Conservation (phyloP, 2,113 vertebrate species). For the Pollimyrus isidori region DNA sequence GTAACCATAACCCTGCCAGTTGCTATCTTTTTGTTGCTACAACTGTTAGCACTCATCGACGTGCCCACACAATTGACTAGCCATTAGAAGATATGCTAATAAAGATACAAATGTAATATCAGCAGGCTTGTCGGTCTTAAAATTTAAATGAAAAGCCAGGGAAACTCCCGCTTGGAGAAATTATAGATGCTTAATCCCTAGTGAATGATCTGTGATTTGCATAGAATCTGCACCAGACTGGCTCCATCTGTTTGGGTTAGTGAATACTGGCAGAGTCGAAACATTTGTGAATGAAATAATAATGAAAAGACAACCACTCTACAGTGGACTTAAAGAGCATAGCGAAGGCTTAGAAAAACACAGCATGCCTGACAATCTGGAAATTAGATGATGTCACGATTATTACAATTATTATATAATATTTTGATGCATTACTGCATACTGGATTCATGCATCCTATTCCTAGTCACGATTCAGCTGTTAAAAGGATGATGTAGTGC, state of each 20-base stretch:
- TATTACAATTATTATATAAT: neutral
- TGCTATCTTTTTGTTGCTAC: neutral
- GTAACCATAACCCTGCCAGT: neutral
- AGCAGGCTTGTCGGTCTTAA: conserved; percentile 15
- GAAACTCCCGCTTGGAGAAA: conserved; percentile 55
- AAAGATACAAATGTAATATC: conserved; percentile 10
- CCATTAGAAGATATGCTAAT: conserved; percentile 4
- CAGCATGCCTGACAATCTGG: neutral
- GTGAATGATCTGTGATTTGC: conserved; percentile 61
- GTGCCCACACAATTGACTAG: neutral
- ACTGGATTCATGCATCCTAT: neutral
- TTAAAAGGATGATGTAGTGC: neutral
- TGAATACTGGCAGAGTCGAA: conserved; percentile 58
- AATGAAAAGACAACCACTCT: conserved; percentile 33
- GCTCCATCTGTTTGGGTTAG: conserved; percentile 64
- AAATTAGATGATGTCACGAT: neutral
- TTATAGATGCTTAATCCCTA: conserved; percentile 61
- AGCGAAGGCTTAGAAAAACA: neutral
- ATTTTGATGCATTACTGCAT: neutral
- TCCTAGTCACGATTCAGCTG: neutral
- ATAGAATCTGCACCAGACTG: conserved; percentile 58
- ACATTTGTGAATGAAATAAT: conserved; percentile 55
- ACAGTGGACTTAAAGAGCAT: neutral
- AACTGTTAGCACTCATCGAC: neutral
- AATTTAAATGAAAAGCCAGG: conserved; percentile 17